Evolutionary conservation across 2,797 vertebrate genomes (phyloP).

Genomic region (Hypotaenidia philippensis): DNA sequence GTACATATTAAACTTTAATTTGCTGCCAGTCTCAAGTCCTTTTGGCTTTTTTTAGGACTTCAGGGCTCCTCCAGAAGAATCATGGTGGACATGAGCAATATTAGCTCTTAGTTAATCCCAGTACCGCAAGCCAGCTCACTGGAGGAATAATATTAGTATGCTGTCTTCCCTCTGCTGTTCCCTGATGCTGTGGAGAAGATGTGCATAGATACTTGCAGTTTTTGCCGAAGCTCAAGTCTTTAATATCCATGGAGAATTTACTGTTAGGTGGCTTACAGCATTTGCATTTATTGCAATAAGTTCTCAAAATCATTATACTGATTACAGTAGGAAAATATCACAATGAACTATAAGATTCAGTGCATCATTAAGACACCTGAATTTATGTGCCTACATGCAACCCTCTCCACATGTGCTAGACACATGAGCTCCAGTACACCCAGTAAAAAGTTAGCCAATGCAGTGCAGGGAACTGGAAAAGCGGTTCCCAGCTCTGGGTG

Average conservation of each 20-base stretch:
- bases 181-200: neutral
- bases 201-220: neutral
- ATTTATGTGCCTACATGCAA: neutral
- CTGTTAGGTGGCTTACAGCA: neutral
- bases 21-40: slow-evolving; percentile 30
- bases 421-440: neutral
- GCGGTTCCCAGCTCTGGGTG: neutral
- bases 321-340: neutral
- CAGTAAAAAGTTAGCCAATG: neutral
- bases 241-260: neutral
- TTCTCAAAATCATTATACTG: neutral
- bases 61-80: neutral
- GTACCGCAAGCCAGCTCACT: neutral
- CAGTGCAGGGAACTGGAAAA: neutral
- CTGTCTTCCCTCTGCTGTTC: neutral
- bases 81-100: neutral
- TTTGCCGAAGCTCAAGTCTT: neutral
- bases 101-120: neutral
- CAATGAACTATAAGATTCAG: neutral
- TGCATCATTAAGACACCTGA: neutral
- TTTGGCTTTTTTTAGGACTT: slow-evolving; percentile 8
- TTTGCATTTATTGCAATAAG: neutral
- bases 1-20: slow-evolving; percentile 47
- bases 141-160: neutral
- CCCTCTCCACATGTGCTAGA: neutral